Base-by-base conservation (phyloP, 1,140 invertebrate genomes). In the Dufourea novaeangliae region DNA sequence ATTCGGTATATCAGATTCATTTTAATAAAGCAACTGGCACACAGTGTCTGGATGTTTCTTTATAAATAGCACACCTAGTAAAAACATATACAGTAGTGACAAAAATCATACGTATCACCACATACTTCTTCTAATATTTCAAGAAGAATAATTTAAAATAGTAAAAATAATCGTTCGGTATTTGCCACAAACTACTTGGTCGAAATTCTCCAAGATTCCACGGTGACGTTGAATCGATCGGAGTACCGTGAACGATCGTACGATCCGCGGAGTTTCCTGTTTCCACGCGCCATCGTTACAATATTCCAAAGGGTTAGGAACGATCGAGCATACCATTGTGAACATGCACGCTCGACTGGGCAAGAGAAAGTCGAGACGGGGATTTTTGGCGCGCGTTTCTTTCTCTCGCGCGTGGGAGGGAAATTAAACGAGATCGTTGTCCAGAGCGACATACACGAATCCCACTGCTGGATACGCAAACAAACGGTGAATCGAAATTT, bases 381-480 rank as follows among this genome's bases (percentile, higher is more conserved):
- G 73, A 75, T 75, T 68, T 75, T 68, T 59, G 63, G 61, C 46
- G 22, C 46, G 46, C 46, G 61, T 66, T 74, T 64, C 46, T 64
- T 66, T 56, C 41, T 56, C 25, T 27, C 41, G 29, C 59, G 71
- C 59, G 56, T 71, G 59, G 59, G 71, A 56, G 32, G 71, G 61
- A 64, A 66, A 74, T 64, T 39, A 27, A 74, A 74, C 46, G 61
- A 29, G 59, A 73, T 63, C 61, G 54, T 32, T 32, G 25, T 37
- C 54, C n/a, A n/a, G 66, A 22, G 11, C 34, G 25, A 37, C 44
- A 14, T 10, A 29, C 44, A n/a, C n/a, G n/a, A n/a, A n/a, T n/a
- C n/a, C n/a, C n/a, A n/a, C n/a, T n/a, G n/a, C n/a, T n/a, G n/a
- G n/a, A 34, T 46, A 56, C 11, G 11, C 52, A 7, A 39, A 10